Conservation (phyloP, 2,113 vertebrate genomes). For the Mirza zaza region DNA sequence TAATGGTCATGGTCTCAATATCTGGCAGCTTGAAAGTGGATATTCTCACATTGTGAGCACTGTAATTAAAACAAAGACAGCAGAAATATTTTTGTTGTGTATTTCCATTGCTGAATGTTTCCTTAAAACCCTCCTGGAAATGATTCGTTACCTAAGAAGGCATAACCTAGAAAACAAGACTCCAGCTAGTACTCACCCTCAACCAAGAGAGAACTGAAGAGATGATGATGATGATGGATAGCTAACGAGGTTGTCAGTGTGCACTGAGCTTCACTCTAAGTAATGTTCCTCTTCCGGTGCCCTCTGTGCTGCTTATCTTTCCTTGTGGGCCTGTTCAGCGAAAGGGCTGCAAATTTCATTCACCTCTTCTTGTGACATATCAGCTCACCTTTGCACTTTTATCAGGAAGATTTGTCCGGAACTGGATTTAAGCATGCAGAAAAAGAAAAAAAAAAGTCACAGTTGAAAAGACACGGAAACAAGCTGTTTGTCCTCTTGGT, state of each 20-base stretch:
- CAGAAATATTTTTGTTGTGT: conserved; percentile 75
- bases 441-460: not conserved
- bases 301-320: not conserved
- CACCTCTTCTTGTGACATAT: not conserved
- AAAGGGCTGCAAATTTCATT: not conserved
- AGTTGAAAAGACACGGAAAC: not conserved
- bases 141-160: conserved; percentile 67
- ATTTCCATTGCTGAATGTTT: conserved; percentile 77
- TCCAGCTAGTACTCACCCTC: conserved; percentile 59
- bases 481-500: not conserved
- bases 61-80: conserved; percentile 80
- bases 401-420: not conserved
- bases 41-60: conserved; percentile 75
- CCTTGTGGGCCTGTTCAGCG: not conserved
- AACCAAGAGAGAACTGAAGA: conserved; percentile 61
- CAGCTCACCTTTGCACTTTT: conserved; percentile 1
- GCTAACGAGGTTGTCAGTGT: conserved; percentile 17
- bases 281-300: not conserved
- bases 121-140: conserved; percentile 30
- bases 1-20: conserved; percentile 78
- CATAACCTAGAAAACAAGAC: conserved; percentile 73
- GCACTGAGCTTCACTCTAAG: not conserved
- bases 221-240: conserved; percentile 1
- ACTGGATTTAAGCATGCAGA: not conserved
- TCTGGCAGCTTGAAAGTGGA: conserved; percentile 71